Base-by-base conservation (phyloP, 2,888 invertebrate genomes). In the Uloborus plumipes region DNA sequence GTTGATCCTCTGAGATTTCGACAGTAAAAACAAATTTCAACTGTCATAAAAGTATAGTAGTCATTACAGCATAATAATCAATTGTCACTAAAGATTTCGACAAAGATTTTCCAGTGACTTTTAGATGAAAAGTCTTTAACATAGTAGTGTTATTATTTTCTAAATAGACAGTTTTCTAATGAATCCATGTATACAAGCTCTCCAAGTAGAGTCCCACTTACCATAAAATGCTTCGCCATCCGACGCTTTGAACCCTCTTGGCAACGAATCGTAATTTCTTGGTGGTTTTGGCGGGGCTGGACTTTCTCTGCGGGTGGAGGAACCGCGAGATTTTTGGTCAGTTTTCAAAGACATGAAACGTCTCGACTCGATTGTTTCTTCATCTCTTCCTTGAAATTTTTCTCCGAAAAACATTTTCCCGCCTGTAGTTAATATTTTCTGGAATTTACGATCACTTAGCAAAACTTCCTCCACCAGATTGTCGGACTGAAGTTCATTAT, bases 391-490 rank as follows among this genome's bases (percentile, higher is more conserved):
- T 31, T 69, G 62, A 65, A 22, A 74, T 22, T 74, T 80, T 50
- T 80, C 80, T 16, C 67, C n/a, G 53, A 53, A 72, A 55, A 58
- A 51, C 20, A 58, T 26, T 7, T 49, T 14, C 2, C 59, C 71
- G 6, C 53, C 55, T 3, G 66, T 22, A 0, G 55, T 3, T 3
- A 49, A n/a, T 7, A 55, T 6, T 18, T 80, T 70, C 47, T 62
- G 39, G 49, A 61, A 70, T 39, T 73, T 80, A 11, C 80, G 61
- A n/a, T 74, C 74, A 50, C 69, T 80, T 14, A 70, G 74, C 13
- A 74, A 69, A 22, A 80, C 70, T 64, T 80, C 80, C 71, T 85
- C 85, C 59, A 85, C 81, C 26, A 85, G 64, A 53, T 84, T 85
- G 47, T 85, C 85, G 0, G 76, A 71, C 67, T 85, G 84, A 7